Evolutionary conservation across 2,888 invertebrate species (phyloP).

Genomic region (Stomorhina lunata): DNA sequence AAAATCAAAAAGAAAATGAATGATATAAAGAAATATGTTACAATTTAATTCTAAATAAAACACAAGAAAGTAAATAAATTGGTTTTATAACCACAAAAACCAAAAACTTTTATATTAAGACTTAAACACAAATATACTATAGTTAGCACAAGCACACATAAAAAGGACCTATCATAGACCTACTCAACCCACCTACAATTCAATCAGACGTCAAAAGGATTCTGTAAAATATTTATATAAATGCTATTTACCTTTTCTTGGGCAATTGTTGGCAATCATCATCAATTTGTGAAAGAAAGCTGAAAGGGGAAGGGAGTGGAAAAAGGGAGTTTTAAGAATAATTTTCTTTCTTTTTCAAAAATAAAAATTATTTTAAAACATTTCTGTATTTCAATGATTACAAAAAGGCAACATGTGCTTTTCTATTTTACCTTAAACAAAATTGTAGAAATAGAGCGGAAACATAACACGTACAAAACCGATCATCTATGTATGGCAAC

Average conservation of each 20-base stretch:
- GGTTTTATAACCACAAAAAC: constrained; percentile 77
- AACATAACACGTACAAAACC: constrained; percentile 63
- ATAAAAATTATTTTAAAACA: constrained; percentile 23
- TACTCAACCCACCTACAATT: constrained; percentile 71
- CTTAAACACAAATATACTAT: constrained; percentile 42
- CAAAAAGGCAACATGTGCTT: constrained; percentile 55
- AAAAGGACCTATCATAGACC: constrained; percentile 39
- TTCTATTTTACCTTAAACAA: constrained; percentile 9
- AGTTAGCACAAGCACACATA: not conserved
- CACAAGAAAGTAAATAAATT: constrained; percentile 75
- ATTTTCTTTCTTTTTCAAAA: not conserved
- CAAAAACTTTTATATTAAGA: constrained; percentile 65
- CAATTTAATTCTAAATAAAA: constrained; percentile 35
- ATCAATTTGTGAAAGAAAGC: not conserved
- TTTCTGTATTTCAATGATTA: not conserved
- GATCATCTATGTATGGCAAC: constrained; percentile 46
- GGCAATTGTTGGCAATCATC: constrained; percentile 44
- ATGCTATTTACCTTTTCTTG: constrained; percentile 45
- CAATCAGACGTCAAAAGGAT: constrained; percentile 74
- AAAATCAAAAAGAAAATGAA: not conserved
- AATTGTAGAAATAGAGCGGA: constrained; percentile 41
- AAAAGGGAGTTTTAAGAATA: not conserved
- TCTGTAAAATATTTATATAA: constrained; percentile 18
- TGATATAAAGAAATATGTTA: not conserved
- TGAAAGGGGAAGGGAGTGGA: not conserved